These are phyloP conservation scores for Linnaemya tessellans DNA, from an alignment of 2,888 invertebrate species.

Conservation along the genomic window DNA sequence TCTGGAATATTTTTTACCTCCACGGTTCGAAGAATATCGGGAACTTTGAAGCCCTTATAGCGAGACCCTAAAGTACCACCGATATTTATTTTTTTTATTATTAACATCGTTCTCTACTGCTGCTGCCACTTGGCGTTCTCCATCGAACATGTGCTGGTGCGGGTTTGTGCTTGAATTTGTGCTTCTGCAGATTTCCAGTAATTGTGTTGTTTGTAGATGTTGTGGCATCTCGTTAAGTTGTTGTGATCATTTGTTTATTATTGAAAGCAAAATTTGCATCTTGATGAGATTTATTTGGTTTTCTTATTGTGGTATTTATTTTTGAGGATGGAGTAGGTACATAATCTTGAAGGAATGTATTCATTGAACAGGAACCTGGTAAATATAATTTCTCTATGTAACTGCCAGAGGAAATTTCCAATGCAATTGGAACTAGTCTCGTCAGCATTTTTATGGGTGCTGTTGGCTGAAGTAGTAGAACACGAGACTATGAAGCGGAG, in stretches of 20 bases:
- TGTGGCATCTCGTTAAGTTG: conserved; percentile 75
- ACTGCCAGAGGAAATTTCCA: too few relatives aligned
- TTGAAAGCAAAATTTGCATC: conserved; percentile 68
- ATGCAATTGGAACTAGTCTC: too few relatives aligned
- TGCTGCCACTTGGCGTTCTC: conserved; percentile 29
- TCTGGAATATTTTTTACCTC: too few relatives aligned
- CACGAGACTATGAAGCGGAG: too few relatives aligned
- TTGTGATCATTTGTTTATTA: conserved; percentile 71
- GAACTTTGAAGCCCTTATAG: neutral
- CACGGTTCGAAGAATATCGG: conserved; percentile 44
- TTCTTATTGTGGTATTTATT: conserved; percentile 56
- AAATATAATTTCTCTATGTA: too few relatives aligned
- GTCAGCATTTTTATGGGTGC: too few relatives aligned
- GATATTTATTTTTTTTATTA: conserved; percentile 14
- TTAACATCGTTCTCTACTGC: conserved; percentile 17
- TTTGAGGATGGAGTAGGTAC: conserved; percentile 22
- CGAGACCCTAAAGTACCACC: neutral
- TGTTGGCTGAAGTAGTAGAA: too few relatives aligned
- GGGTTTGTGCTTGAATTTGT: conserved; percentile 23
- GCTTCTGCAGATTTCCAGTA: conserved; percentile 32
- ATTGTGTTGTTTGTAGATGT: conserved; percentile 62
- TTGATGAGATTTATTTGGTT: conserved; percentile 68
- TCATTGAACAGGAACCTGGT: too few relatives aligned
- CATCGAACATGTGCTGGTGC: conserved; percentile 15
- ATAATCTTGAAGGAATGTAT: conserved; percentile 33